Base-by-base conservation (phyloP, 2,113 vertebrate genomes). In the Equus quagga region DNA sequence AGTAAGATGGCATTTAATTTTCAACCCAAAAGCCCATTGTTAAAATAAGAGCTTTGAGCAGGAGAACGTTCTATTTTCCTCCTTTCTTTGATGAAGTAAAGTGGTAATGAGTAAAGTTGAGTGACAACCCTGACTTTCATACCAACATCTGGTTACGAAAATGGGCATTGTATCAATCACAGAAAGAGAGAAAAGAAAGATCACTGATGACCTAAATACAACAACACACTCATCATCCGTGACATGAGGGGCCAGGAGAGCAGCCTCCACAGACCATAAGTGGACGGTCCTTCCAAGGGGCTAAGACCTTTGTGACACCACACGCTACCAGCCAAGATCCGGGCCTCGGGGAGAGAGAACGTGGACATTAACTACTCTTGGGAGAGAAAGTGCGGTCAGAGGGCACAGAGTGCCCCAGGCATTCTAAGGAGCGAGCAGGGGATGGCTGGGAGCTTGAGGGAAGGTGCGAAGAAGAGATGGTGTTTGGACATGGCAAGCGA, bases 1-100 rank as follows among this genome's bases (percentile, higher is more conserved):
- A 75, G 41, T 88, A 89, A 95, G 82, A 75, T 78, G 36, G 72
- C 80, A 94, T 65, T 97, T 95, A 76, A 83, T 75, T 96, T 95
- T 94, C 86, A 81, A 46, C 62, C 84, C 73, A 70, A 31, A 87
- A 97, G 69, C 65, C 69, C 36, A 62, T 23, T 10, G 62, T 94
- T 96, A 89, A 93, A 94, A 76, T 41, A 31, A 31, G 26, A 86
- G 60, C 80, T 95, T 84, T 83, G 84, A 65, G 31, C 15, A 70
- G 31, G 56, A 85, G 8, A 31, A 9, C 18, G 23, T 64, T 26
- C 3, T 73, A 33, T 70, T 84, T 65, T 81, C 78, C 15, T 80
- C 93, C 58, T 95, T 81, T 26, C 62, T 85, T 89, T 33, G 70
- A 76, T 58, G 41, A 86, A 92, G 80, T 56, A 89, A 65, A 65